These are phyloP conservation scores for Sinodicranocentrus sp. DNA, from an alignment of 2,888 invertebrate genomes.

Conservation along the genomic window DNA sequence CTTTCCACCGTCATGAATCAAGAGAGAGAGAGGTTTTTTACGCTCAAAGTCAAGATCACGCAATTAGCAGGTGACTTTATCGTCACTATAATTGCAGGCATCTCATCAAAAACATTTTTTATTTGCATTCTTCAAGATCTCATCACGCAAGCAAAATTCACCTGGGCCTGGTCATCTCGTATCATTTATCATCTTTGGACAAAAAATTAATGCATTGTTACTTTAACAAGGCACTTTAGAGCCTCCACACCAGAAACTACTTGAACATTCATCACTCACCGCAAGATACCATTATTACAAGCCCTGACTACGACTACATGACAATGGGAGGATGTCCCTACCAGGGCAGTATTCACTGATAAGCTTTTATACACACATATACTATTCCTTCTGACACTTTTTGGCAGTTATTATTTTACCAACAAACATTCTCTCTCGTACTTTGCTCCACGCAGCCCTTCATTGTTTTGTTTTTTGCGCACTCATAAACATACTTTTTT, in stretches of 20 bases:
- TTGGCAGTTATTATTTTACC: too few relatives aligned
- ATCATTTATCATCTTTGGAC: not conserved
- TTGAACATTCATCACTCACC: not conserved
- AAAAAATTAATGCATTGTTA: not conserved
- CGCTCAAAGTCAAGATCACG: conserved; percentile 1
- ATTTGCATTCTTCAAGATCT: not conserved
- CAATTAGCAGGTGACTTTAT: not conserved
- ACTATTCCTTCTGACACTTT: too few relatives aligned
- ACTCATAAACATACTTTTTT: too few relatives aligned
- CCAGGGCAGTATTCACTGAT: too few relatives aligned
- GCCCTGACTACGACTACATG: not conserved
- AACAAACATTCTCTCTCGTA: too few relatives aligned
- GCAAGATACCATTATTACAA: not conserved
- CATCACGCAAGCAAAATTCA: not conserved
- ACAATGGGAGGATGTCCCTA: conserved; percentile 64
- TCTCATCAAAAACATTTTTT: not conserved
- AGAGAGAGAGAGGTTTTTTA: not conserved
- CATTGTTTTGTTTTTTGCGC: too few relatives aligned
- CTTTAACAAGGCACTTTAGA: too few relatives aligned
- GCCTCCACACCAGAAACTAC: too few relatives aligned
- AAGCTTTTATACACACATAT: too few relatives aligned
- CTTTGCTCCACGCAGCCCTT: too few relatives aligned
- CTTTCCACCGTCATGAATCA: too few relatives aligned
- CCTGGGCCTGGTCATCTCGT: not conserved
- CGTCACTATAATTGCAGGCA: not conserved